Evolutionary conservation across 1,140 invertebrate species (phyloP).

Genomic region (Leptoteleia sp.): DNA sequence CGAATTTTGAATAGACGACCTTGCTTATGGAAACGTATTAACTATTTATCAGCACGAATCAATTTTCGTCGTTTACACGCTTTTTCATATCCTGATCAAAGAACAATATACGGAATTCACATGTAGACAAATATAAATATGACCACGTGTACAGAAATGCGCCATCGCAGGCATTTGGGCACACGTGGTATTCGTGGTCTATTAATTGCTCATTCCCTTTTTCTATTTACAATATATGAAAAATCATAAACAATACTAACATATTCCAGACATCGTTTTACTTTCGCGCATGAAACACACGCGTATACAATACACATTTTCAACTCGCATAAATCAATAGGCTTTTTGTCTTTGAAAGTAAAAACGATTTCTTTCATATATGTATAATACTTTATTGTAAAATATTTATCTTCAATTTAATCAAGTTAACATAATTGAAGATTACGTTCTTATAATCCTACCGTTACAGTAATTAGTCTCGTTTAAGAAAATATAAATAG

Average conservation of each 20-base stretch:
- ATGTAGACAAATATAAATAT: constrained; percentile 77
- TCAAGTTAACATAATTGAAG: no score
- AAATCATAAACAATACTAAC: constrained; percentile 76
- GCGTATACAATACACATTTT: constrained; percentile 1
- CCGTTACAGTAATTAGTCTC: no score
- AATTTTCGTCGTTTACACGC: constrained; percentile 36
- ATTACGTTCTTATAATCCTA: no score
- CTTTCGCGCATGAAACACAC: constrained; percentile 16
- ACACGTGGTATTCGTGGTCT: constrained; percentile 74
- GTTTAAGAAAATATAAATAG: no score
- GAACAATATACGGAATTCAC: constrained; percentile 76
- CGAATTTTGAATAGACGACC: constrained; percentile 35
- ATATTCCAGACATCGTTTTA: constrained; percentile 56
- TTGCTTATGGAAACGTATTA: constrained; percentile 35
- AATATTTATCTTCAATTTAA: not conserved
- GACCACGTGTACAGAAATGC: constrained; percentile 56
- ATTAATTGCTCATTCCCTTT: constrained; percentile 75
- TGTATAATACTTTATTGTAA: no score
- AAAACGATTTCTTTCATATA: not conserved
- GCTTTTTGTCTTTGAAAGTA: not conserved
- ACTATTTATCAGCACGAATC: constrained; percentile 54
- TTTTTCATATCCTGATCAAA: constrained; percentile 66
- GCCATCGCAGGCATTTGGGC: constrained; percentile 22
- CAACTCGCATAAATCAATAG: constrained; percentile 10
- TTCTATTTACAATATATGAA: constrained; percentile 77